Evolutionary conservation across 2,113 vertebrate genomes (phyloP).

Genomic region (Colius striatus): DNA sequence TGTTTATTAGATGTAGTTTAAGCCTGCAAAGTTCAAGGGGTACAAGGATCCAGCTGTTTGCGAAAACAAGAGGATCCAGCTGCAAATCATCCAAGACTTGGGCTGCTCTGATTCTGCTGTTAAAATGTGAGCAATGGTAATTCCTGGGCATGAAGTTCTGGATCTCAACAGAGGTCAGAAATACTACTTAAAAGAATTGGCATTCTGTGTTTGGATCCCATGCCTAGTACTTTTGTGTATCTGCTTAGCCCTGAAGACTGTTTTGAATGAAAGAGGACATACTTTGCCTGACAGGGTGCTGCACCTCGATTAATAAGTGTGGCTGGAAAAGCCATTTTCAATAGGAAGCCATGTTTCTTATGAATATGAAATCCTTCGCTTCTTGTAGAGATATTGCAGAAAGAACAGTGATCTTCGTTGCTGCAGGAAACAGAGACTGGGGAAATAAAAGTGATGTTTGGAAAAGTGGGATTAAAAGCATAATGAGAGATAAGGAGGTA

Average conservation of each 20-base stretch:
- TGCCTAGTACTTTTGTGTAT: background rate
- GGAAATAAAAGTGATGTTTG: background rate
- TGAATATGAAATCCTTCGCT: background rate
- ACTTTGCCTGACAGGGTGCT: background rate
- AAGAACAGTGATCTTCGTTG: background rate
- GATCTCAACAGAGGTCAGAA: background rate
- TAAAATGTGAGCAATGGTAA: background rate
- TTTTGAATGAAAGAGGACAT: background rate
- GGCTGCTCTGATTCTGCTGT: background rate
- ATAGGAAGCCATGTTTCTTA: background rate
- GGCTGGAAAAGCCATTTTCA: background rate
- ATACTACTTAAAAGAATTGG: background rate
- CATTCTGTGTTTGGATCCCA: background rate
- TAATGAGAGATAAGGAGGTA: background rate
- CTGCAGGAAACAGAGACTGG: background rate
- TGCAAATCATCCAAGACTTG: background rate
- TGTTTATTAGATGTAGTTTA: background rate
- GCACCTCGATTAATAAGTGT: background rate
- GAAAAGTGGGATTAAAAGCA: background rate
- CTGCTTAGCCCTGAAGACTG: background rate
- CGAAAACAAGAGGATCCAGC: background rate
- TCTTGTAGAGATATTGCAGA: background rate
- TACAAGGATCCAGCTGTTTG: constrained; percentile 1
- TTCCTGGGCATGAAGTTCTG: background rate
- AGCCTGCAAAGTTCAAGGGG: background rate